phyloP scores from a whole-genome alignment of 2,113 vertebrate species.

The Nestor notabilis region DNA sequence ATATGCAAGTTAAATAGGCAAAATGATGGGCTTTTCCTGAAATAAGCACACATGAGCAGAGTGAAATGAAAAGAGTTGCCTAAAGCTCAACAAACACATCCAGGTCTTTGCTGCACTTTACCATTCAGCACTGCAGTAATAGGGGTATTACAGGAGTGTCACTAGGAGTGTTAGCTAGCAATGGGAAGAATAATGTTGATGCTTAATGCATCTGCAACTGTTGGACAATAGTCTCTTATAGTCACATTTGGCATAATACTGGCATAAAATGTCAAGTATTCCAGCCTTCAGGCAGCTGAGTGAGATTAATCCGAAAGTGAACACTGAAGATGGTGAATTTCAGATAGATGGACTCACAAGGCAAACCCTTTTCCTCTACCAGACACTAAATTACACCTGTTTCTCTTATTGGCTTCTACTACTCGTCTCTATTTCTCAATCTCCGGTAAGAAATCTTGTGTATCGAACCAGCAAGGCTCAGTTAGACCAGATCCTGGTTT shows the following conservation, averaged over 20 bases:
- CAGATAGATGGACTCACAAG: not conserved
- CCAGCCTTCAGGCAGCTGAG: constrained; percentile 2
- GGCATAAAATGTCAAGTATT: not conserved
- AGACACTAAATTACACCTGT: not conserved
- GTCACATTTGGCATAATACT: not conserved
- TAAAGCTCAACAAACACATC: not conserved
- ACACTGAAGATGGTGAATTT: not conserved
- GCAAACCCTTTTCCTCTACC: not conserved
- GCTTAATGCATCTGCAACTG: not conserved
- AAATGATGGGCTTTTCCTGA: constrained; percentile 4
- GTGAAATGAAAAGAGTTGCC: not conserved
- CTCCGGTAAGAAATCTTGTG: not conserved
- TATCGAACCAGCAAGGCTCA: not conserved
- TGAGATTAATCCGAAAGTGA: not conserved
- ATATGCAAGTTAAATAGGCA: not conserved
- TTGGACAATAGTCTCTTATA: not conserved
- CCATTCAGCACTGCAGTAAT: not conserved
- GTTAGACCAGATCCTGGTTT: not conserved
- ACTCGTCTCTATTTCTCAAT: not conserved
- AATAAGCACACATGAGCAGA: not conserved
- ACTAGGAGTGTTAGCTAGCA: not conserved
- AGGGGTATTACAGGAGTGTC: not conserved
- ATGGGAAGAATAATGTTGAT: not conserved
- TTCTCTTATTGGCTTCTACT: not conserved
- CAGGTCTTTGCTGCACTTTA: not conserved